phyloP scores from a whole-genome alignment of 2,113 vertebrate genomes.

The Danionella cerebrum region DNA sequence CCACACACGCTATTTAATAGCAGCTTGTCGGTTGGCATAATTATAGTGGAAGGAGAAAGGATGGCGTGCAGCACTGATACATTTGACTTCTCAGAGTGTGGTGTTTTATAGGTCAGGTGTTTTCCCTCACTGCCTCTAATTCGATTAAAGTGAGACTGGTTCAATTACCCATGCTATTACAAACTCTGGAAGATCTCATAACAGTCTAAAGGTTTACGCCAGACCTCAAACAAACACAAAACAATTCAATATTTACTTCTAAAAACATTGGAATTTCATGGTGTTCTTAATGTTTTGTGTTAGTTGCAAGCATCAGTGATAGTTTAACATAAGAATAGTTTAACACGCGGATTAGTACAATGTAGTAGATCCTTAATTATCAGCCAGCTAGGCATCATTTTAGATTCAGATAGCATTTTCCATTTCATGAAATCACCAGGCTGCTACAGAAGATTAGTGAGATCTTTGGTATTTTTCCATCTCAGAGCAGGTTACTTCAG shows the following conservation, averaged over 20 bases:
- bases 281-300: too few relatives aligned
- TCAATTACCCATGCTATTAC: slow-evolving; percentile 30
- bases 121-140: slow-evolving; percentile 19
- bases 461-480: background rate
- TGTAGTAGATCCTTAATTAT: slow-evolving; percentile 12
- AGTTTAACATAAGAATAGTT: too few relatives aligned
- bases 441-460: slow-evolving; percentile 24
- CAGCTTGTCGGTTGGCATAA: background rate
- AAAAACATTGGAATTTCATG: too few relatives aligned
- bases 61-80: background rate
- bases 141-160: slow-evolving; percentile 23
- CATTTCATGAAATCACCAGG: slow-evolving; percentile 29
- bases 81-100: slow-evolving; percentile 5
- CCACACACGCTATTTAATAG: slow-evolving; percentile 4
- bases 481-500: background rate
- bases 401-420: slow-evolving; percentile 24
- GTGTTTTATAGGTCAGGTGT: slow-evolving; percentile 12
- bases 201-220: slow-evolving; percentile 1
- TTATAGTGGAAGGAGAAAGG: slow-evolving; percentile 8
- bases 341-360: slow-evolving; percentile 15
- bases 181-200: slow-evolving; percentile 18
- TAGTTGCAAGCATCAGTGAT: too few relatives aligned
- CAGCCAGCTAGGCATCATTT: background rate
- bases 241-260: background rate
- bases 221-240: background rate